Evolutionary conservation across 2,797 vertebrate genomes (phyloP), one percentile per base, ranked within the genome.

Genomic region (Anguilla anguilla): DNA sequence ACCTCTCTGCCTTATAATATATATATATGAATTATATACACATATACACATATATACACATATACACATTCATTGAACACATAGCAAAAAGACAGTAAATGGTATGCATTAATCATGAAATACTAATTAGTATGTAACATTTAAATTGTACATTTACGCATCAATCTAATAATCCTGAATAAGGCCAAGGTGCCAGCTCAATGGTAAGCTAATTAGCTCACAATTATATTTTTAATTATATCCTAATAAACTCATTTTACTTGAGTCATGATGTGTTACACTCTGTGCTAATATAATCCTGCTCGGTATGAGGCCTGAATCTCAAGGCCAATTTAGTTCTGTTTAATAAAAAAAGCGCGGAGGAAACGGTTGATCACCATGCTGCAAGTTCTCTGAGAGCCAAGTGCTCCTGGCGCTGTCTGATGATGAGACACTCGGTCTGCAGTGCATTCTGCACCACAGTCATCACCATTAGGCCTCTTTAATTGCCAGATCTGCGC

Each of bases 201-300:
- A 90, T 88, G 64, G 72, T 90, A 85, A 89, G 59, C 91, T 93
- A 94, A 95, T 94, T 94, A 91, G 89, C 89, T 91, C 90, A 91
- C 91, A 92, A 93, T 95, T 93, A 94, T 91, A 94, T 93, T 89
- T 92, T 91, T 93, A 91, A 92, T 93, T 94, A 92, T 92, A 91
- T 90, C 84, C 90, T 93, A 93, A 94, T 93, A 93, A 94, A 92
- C 91, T 88, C 87, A 92, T 90, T 93, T 91, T 91, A 92, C 91
- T 86, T 11, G 86, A 90, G 89, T 93, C 92, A 94, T 95, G 90
- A 91, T 92, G 92, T 91, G 91, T 92, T 92, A 86, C 88, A 89
- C 86, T 92, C 86, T 90, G 89, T 85, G 91, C 88, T 91, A 91
- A 94, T 92, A 91, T 88, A 92, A 87, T 91, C 91, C 89, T 79